phyloP scores from a whole-genome alignment of 2,113 vertebrate genomes.

The Neopipo cinnamomea region DNA sequence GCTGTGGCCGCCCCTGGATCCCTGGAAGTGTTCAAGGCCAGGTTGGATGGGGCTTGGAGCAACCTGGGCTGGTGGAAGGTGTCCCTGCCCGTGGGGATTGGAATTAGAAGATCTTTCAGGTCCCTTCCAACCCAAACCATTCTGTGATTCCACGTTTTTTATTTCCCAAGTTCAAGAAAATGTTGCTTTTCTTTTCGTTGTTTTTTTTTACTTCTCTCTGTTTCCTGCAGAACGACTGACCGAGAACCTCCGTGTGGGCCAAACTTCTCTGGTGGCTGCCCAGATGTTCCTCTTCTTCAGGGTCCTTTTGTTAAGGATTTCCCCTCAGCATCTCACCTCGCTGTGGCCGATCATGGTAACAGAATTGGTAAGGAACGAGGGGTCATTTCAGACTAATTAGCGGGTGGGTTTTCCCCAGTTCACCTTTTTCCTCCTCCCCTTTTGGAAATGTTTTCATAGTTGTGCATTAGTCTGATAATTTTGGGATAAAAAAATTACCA shows the following conservation, averaged over 20 bases:
- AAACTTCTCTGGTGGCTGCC: conserved; percentile 81
- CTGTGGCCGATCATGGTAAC: conserved; percentile 99
- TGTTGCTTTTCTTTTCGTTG: background rate
- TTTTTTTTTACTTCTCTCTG: background rate
- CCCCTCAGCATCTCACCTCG: conserved; percentile 91
- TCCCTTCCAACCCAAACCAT: background rate
- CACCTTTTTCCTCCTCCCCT: background rate
- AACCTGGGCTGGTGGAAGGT: background rate
- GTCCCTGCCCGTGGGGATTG: background rate
- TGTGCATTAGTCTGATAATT: background rate
- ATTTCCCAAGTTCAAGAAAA: background rate
- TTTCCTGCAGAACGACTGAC: conserved; percentile 87
- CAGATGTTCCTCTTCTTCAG: conserved; percentile 98
- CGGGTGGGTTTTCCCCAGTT: background rate
- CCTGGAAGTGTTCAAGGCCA: background rate
- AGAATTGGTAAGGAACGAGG: conserved; percentile 82
- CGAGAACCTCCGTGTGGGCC: conserved; percentile 89
- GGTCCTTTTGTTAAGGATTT: conserved; percentile 91
- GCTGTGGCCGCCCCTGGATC: background rate
- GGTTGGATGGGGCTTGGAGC: background rate
- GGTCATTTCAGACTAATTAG: background rate
- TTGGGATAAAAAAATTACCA: background rate
- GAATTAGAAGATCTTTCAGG: too few relatives aligned
- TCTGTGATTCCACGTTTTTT: background rate
- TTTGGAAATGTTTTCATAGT: background rate